These are phyloP conservation scores for Drosophila vallismaia DNA, from an alignment of 2,888 invertebrate genomes.

Conservation along the genomic window DNA sequence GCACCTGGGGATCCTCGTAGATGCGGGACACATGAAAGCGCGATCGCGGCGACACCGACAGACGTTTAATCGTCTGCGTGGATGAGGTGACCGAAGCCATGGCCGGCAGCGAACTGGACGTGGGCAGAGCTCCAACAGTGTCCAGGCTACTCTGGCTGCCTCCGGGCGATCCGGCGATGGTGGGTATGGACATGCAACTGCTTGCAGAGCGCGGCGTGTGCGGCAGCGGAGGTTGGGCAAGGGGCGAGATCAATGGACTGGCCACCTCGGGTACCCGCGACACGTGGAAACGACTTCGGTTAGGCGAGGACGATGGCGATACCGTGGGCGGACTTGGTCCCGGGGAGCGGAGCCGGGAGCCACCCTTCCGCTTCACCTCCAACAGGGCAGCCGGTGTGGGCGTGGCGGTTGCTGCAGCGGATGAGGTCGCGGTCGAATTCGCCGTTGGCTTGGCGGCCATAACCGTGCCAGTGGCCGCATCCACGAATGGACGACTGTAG, in stretches of 20 bases:
- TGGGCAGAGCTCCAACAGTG: slow-evolving; percentile 61
- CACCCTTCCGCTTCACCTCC: slow-evolving; percentile 82
- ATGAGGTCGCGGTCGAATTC: slow-evolving; percentile 36
- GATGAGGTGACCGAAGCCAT: slow-evolving; percentile 81
- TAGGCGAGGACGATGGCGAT: slow-evolving; percentile 88
- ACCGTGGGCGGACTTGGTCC: slow-evolving; percentile 87
- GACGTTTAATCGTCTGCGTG: slow-evolving; percentile 81
- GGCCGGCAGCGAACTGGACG: slow-evolving; percentile 80
- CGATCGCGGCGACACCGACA: slow-evolving; percentile 82
- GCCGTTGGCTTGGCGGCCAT: slow-evolving; percentile 22
- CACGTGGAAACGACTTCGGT: slow-evolving; percentile 85
- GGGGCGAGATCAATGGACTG: slow-evolving; percentile 80
- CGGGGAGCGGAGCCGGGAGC: slow-evolving; percentile 88
- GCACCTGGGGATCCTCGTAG: slow-evolving; percentile 81
- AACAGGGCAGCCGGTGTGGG: slow-evolving; percentile 78
- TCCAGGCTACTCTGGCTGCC: slow-evolving; percentile 54
- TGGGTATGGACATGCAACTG: slow-evolving; percentile 70
- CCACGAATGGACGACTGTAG: slow-evolving; percentile 85
- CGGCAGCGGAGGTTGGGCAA: slow-evolving; percentile 63
- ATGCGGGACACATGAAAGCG: slow-evolving; percentile 82
- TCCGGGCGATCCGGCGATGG: slow-evolving; percentile 43
- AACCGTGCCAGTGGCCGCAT: slow-evolving; percentile 83
- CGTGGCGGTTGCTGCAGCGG: slow-evolving; percentile 61
- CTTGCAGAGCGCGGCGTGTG: slow-evolving; percentile 58
- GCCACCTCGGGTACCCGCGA: slow-evolving; percentile 81